Base-by-base conservation (phyloP, 2,113 vertebrate species). In the Chionomys nivalis region DNA sequence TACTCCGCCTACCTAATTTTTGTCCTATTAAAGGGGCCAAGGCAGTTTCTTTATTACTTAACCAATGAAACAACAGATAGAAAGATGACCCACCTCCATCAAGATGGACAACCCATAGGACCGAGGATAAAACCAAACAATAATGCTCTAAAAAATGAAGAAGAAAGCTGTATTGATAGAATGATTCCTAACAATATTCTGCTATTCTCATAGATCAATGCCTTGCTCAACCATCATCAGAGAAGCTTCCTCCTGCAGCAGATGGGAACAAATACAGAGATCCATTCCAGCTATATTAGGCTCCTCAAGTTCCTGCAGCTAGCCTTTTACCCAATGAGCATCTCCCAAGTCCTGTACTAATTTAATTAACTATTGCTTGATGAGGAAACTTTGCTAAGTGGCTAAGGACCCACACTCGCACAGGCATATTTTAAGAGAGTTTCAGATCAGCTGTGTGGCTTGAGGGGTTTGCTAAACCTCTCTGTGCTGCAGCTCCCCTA, bases 401-500 rank as follows among this genome's bases (percentile, higher is more conserved):
- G 52, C 31, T 47, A 82, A 93, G 70, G 63, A 91, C 52, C 39
- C 7, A 83, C 39, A 42, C 10, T 75, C 19, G 42, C 75, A 44
- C 66, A 83, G 28, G 63, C 8, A 83, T 14, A 42, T 7, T 58
- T 26, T 28, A 31, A 3, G 66, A n/a, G 14, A 33, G 28, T 52
- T 94, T 94, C 78, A 83, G 63, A 75, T 73, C 19, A 61, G 52
- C 89, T 89, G 7, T 91, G 89, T 63, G 89, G 68, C n/a, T 92
- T 96, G 42, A 66, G 31, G 42, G 88, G 66, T 90, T 87, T 16
- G 14, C 24, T 61, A 83, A 89, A 66, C 49, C 16, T 86, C 61
- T 87, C 77, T 88, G 70, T 72, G 79, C 31, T 87, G 36, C 42
- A 68, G 39, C 39, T 95, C 8, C 23, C 17, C 75, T 89, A 42